A percentile compares a stretch with the other conserved stretches of the same genome.
Evolutionary conservation across 2,797 vertebrate genomes (phyloP).

Genomic region (Simalia tracyae): DNA sequence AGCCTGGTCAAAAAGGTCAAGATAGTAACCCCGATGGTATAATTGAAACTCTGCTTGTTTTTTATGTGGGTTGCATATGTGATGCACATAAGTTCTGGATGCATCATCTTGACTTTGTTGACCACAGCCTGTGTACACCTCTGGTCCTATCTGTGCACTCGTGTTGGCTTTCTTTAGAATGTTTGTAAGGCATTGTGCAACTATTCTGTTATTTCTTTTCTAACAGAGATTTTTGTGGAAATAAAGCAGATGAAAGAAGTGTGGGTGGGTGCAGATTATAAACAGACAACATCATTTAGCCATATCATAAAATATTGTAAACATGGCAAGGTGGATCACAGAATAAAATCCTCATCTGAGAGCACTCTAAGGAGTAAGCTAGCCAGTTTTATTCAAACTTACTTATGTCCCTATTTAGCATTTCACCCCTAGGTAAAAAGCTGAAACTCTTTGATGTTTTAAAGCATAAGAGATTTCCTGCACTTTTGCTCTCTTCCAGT

Average conservation of each 20-base stretch:
- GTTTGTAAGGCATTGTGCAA: background rate
- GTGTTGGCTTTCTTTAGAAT: background rate
- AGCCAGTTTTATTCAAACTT: background rate
- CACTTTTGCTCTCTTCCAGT: background rate
- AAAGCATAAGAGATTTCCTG: background rate
- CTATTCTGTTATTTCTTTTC: background rate
- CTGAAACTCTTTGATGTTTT: background rate
- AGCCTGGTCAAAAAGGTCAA: background rate
- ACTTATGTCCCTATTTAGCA: background rate
- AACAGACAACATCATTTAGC: background rate
- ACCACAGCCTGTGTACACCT: background rate
- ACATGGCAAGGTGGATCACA: background rate
- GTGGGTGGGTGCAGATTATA: background rate
- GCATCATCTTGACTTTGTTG: background rate
- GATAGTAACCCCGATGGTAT: background rate
- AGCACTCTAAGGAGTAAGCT: background rate
- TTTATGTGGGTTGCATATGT: background rate
- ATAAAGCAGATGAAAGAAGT: background rate
- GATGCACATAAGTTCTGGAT: background rate
- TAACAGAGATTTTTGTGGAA: background rate
- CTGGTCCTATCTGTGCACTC: background rate
- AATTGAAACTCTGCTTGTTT: background rate
- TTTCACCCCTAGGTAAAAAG: background rate
- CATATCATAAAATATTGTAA: background rate
- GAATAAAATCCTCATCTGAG: background rate